These are phyloP conservation scores for Proterorhinus semilunaris DNA, from an alignment of 2,113 vertebrate genomes.

Conservation along the genomic window DNA sequence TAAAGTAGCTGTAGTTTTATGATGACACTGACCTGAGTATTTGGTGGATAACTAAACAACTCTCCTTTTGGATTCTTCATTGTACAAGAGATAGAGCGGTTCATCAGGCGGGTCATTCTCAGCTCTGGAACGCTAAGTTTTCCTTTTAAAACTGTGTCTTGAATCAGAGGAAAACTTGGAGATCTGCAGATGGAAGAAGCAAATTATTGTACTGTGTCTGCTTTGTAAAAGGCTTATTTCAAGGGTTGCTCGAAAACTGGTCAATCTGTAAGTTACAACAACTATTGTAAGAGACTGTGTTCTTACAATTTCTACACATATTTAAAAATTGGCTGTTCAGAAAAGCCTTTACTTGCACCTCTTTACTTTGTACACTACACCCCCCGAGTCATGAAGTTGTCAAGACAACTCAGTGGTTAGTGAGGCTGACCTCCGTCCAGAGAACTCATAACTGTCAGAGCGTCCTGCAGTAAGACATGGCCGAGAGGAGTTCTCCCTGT, in stretches of 20 bases:
- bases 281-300: too few species aligned
- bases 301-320: background rate
- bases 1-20: background rate
- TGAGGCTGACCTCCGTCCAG: constrained; percentile 32
- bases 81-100: constrained; percentile 94
- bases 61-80: constrained; percentile 97
- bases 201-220: background rate
- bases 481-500: constrained; percentile 9
- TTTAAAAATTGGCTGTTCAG: background rate
- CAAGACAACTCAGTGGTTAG: constrained; percentile 38
- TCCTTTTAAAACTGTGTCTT: constrained; percentile 93
- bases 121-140: constrained; percentile 92
- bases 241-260: too few species aligned
- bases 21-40: constrained; percentile 85
- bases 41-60: constrained; percentile 88
- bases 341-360: constrained; percentile 17
- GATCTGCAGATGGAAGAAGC: constrained; percentile 76
- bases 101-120: constrained; percentile 93
- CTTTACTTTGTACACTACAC: constrained; percentile 27
- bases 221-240: too few species aligned
- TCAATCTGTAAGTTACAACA: too few species aligned
- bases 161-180: constrained; percentile 95
- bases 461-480: constrained; percentile 34
- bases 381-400: constrained; percentile 18
- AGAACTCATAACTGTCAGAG: constrained; percentile 55